Evolutionary conservation across 1,140 invertebrate genomes (phyloP), one percentile per base, ranked within the genome.

Genomic region (Whitmania pigra): DNA sequence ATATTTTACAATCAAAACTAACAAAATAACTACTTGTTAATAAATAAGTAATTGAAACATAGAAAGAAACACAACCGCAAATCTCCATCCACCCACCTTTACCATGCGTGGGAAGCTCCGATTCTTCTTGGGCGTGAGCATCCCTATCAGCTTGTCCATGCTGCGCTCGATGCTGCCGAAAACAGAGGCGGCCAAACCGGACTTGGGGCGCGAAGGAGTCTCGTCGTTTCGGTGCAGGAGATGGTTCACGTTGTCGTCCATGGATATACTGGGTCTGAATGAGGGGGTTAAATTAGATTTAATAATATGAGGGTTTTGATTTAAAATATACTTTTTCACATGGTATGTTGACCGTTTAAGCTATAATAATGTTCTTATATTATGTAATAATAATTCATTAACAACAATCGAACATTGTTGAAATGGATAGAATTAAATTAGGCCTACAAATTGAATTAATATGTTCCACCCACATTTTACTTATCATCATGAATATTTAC

Each of bases 141-240:
- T 88, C 73, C 85, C 86, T 73, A 86, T 84, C 53, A 90, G 85
- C 73, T 84, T 84, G 78, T 88, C 86, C n/a, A 89, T 80, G 9
- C 86, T 86, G 73, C 87, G 84, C 79, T 90, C 89, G 55, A 91
- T 84, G 76, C 86, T 88, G 4, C 87, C 88, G 77, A 89, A 84
- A 70, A 90, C 85, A 0, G 80, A 77, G 0, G 54, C 25, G 20
- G 57, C 57, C 76, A 87, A 86, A 20, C 85, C 85, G 54, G 86
- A 88, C 20, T 76, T 77, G 13, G 53, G 31, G 20, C 40, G n/a
- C 4, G 72, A 57, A 15, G 74, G 70, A 20, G 57, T 63, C 11
- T n/a, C 57, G 29, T 75, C 53, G 43, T 74, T 67, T 53, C 69
- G 53, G 7, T 57, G 71, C 4, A 72, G 72, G 72, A 80, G 77